Percentiles rank a stretch among this genome's conserved stretches.
phyloP scores from a whole-genome alignment of 1,140 invertebrate species.

The Eufriesea mexicana region DNA sequence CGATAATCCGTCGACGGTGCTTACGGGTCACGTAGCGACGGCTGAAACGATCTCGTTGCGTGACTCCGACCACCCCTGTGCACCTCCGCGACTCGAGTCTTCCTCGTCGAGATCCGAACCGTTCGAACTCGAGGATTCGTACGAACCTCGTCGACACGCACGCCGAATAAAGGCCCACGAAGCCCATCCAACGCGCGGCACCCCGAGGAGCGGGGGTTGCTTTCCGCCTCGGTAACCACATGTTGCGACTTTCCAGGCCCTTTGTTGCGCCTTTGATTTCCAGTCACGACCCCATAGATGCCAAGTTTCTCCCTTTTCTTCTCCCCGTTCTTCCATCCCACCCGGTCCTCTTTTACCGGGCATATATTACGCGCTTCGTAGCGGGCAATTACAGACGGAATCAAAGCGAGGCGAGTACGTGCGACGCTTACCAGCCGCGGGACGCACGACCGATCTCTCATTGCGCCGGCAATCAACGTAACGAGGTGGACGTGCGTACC shows the following conservation, averaged over 20 bases:
- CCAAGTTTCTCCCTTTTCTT: background rate
- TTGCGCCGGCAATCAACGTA: conserved; percentile 48
- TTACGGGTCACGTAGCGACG: conserved; percentile 70
- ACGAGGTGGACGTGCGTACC: conserved; percentile 39
- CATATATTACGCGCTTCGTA: background rate
- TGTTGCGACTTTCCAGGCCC: conserved; percentile 67
- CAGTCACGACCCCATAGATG: background rate
- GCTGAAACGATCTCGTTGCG: conserved; percentile 54
- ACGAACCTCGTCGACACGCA: conserved; percentile 18
- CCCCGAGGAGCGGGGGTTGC: conserved; percentile 22
- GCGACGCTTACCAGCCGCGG: background rate
- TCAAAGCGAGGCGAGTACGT: conserved; percentile 2
- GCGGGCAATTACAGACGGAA: background rate
- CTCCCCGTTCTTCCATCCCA: background rate
- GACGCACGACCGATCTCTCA: conserved; percentile 32
- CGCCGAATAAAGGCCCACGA: background rate
- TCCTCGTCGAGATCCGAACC: background rate
- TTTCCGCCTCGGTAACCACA: conserved; percentile 72
- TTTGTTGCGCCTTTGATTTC: conserved; percentile 50
- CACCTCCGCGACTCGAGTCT: background rate
- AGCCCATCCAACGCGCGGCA: background rate
- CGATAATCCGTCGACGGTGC: conserved; percentile 69
- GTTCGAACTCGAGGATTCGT: background rate
- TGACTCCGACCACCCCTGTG: conserved; percentile 40
- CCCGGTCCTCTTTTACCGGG: background rate